Percentiles rank a stretch among this genome's conserved stretches.
These are phyloP conservation scores for Drosophila ananassae DNA, from an alignment of 1,140 invertebrate species.

Conservation along the genomic window DNA sequence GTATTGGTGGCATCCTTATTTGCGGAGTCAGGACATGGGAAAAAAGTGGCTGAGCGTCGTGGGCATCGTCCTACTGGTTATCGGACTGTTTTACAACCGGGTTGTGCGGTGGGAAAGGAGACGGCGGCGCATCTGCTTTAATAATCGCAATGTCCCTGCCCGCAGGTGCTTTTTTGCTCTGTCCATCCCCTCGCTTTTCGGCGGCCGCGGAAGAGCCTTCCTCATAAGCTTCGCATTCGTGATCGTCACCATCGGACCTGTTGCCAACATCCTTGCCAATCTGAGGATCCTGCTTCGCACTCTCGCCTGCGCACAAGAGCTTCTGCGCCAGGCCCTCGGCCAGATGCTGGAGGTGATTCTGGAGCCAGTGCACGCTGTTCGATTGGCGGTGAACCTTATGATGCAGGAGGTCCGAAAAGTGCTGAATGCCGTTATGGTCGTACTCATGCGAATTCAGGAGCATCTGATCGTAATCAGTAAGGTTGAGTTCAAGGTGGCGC, in stretches of 20 bases:
- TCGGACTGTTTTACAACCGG: slow-evolving; percentile 36
- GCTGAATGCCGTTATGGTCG: slow-evolving; percentile 86
- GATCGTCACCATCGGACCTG: slow-evolving; percentile 90
- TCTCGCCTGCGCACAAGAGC: slow-evolving; percentile 91
- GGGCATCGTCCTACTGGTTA: slow-evolving; percentile 1
- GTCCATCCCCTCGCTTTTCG: slow-evolving; percentile 91
- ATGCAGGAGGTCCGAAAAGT: slow-evolving; percentile 86
- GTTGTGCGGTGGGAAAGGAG: slow-evolving; percentile 24
- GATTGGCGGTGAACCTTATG: slow-evolving; percentile 87
- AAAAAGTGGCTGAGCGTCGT: slow-evolving; percentile 26
- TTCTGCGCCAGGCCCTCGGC: slow-evolving; percentile 87
- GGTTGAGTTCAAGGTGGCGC: slow-evolving; percentile 84
- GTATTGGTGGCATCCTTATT: slow-evolving; percentile 43
- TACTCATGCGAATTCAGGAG: slow-evolving; percentile 86
- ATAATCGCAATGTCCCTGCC: not conserved
- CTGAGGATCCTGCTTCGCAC: slow-evolving; percentile 90
- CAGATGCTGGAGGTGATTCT: slow-evolving; percentile 88
- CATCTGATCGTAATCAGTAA: slow-evolving; percentile 83
- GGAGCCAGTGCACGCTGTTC: slow-evolving; percentile 88
- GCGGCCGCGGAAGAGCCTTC: slow-evolving; percentile 90
- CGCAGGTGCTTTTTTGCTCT: slow-evolving; percentile 88
- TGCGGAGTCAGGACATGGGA: slow-evolving; percentile 14
- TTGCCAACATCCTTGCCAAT: slow-evolving; percentile 91
- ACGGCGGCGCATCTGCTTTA: slow-evolving; percentile 5
- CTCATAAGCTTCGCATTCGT: slow-evolving; percentile 91